Percentiles rank a stretch among this genome's conserved stretches.
These are phyloP conservation scores for Planiliza haematocheilus DNA, from an alignment of 2,113 vertebrate genomes.

Conservation along the genomic window DNA sequence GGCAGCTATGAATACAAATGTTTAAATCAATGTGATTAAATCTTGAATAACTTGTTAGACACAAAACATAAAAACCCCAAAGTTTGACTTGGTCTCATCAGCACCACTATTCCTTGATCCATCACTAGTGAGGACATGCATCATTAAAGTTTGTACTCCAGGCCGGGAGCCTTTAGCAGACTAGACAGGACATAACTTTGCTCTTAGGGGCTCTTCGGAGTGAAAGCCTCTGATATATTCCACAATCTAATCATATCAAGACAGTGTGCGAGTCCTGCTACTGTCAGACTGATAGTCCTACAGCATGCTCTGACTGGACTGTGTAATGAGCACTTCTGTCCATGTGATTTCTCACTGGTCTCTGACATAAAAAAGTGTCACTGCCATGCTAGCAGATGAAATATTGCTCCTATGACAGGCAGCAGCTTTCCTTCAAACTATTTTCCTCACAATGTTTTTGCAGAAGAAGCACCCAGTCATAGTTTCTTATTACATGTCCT, in stretches of 20 bases:
- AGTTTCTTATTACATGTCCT: no score
- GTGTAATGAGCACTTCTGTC: constrained; percentile 28
- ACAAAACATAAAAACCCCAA: background rate
- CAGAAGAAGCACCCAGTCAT: no score
- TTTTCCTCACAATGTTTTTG: no score
- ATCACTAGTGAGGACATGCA: constrained; percentile 40
- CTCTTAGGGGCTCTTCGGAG: constrained; percentile 56
- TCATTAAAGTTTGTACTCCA: constrained; percentile 60
- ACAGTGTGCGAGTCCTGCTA: constrained; percentile 34
- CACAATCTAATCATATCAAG: constrained; percentile 45
- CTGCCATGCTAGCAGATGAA: background rate
- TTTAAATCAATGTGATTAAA: constrained; percentile 16
- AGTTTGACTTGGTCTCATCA: constrained; percentile 7
- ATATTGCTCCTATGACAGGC: constrained; percentile 17
- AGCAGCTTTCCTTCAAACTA: no score
- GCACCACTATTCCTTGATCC: constrained; percentile 42
- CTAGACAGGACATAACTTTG: constrained; percentile 69
- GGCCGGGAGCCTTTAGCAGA: constrained; percentile 23
- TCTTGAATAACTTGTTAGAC: constrained; percentile 7
- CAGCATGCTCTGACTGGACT: constrained; percentile 17
- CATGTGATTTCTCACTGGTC: background rate
- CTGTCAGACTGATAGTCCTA: constrained; percentile 21
- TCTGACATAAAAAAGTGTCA: constrained; percentile 11
- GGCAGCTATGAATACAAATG: constrained; percentile 8
- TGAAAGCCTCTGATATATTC: constrained; percentile 39